These are phyloP conservation scores for Hirundichthys speculiger DNA, from an alignment of 2,113 vertebrate genomes.

Conservation along the genomic window DNA sequence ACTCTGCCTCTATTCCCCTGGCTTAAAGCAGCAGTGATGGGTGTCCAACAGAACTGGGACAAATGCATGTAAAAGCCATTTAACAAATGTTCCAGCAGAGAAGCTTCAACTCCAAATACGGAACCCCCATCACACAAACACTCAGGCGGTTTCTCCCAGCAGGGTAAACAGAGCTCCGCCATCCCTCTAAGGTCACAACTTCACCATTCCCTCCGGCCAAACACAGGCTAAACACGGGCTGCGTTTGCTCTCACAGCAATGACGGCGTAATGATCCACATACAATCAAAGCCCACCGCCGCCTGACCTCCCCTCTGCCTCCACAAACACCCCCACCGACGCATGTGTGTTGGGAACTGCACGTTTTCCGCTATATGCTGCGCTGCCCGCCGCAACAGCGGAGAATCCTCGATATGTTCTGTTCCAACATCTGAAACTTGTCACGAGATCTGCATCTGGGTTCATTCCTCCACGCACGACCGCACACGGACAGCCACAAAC, in stretches of 20 bases:
- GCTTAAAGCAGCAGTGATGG: slow-evolving; percentile 8
- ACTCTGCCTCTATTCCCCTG: background rate
- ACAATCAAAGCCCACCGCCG: slow-evolving; percentile 39
- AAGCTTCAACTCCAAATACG: slow-evolving; percentile 33
- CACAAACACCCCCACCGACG: slow-evolving; percentile 9
- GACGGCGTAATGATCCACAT: slow-evolving; percentile 46
- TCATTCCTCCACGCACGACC: slow-evolving; percentile 15
- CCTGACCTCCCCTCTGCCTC: slow-evolving; percentile 57
- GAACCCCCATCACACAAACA: slow-evolving; percentile 33
- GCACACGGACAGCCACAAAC: slow-evolving; percentile 32
- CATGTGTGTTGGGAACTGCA: slow-evolving; percentile 15
- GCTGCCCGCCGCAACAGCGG: background rate
- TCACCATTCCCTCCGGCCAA: slow-evolving; percentile 15
- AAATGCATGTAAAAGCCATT: slow-evolving; percentile 22
- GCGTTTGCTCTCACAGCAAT: slow-evolving; percentile 32
- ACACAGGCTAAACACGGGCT: slow-evolving; percentile 8
- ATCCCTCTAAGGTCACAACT: slow-evolving; percentile 51
- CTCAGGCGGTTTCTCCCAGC: slow-evolving; percentile 11
- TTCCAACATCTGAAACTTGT: slow-evolving; percentile 55
- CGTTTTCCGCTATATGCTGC: slow-evolving; percentile 48
- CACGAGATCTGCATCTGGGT: slow-evolving; percentile 2
- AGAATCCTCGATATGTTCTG: slow-evolving; percentile 13
- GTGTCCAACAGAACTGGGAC: slow-evolving; percentile 18
- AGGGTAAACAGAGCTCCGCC: slow-evolving; percentile 27
- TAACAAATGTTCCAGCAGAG: slow-evolving; percentile 43